A percentile compares a stretch with the other conserved stretches of the same genome.
Conservation (phyloP, 2,888 invertebrate genomes). For the Megastigmus dorsalis region DNA sequence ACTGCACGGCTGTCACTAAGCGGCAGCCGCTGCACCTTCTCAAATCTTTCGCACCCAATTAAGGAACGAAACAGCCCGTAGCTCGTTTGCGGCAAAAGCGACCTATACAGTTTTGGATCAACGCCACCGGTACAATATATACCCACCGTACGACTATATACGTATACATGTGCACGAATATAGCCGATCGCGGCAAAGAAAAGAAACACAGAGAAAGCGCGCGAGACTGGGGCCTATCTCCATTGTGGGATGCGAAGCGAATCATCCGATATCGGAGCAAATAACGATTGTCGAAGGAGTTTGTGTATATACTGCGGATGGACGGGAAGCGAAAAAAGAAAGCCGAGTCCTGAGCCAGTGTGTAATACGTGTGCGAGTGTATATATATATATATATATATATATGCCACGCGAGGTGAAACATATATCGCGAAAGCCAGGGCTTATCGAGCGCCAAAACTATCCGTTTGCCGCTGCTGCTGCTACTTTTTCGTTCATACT, state of each 20-base stretch:
- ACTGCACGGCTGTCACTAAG: background rate
- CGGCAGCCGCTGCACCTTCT: background rate
- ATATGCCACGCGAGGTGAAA: background rate
- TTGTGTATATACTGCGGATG: background rate
- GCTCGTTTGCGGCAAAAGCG: background rate
- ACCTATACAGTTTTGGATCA: no score
- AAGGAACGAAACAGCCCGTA: background rate
- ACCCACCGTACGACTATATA: background rate
- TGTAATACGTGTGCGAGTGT: no score
- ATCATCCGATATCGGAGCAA: constrained; percentile 31
- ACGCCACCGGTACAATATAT: background rate
- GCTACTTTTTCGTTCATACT: no score
- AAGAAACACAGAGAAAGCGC: constrained; percentile 24
- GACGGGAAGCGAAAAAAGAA: constrained; percentile 5
- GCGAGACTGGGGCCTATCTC: background rate
- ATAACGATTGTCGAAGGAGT: constrained; percentile 16
- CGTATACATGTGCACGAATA: background rate
- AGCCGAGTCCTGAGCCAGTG: background rate
- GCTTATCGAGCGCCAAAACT: no score
- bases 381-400: no score
- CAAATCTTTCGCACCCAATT: constrained; percentile 24
- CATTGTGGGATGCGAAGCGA: constrained; percentile 30
- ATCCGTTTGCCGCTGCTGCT: no score
- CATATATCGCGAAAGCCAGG: no score
- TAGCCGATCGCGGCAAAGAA: background rate